These are phyloP conservation scores for Bombus terrestris DNA, from an alignment of 1,140 invertebrate species.

Conservation along the genomic window DNA sequence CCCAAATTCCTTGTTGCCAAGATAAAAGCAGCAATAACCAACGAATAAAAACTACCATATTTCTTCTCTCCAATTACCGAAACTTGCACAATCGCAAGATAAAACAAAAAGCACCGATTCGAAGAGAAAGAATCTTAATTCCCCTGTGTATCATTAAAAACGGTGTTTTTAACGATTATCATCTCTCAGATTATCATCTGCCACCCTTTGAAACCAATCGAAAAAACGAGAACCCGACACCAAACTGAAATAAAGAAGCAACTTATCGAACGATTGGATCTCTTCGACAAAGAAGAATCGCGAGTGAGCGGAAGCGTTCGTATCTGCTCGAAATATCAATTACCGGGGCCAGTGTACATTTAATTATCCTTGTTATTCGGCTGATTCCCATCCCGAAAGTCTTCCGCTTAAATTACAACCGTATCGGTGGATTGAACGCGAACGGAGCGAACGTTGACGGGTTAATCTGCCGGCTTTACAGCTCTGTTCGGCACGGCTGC, in stretches of 20 bases:
- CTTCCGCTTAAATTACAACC: constrained; percentile 56
- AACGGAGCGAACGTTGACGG: constrained; percentile 48
- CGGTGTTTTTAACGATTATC: background rate
- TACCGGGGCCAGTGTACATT: constrained; percentile 36
- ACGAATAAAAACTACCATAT: background rate
- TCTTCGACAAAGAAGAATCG: background rate
- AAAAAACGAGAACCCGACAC: background rate
- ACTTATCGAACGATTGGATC: background rate
- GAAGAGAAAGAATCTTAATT: background rate
- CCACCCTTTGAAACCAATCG: background rate
- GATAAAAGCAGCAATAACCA: background rate
- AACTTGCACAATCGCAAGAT: background rate
- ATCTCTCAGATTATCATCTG: background rate
- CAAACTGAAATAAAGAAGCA: background rate
- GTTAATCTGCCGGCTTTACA: constrained; percentile 63
- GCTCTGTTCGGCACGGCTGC: constrained; percentile 44
- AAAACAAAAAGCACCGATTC: background rate
- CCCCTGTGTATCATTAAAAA: background rate
- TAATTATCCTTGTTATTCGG: constrained; percentile 44
- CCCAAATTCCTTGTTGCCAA: too few species aligned
- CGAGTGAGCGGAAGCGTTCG: background rate
- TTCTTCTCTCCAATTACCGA: background rate
- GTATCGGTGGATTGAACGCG: constrained; percentile 14
- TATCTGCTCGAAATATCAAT: constrained; percentile 61
- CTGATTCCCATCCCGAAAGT: constrained; percentile 31